These are phyloP conservation scores for Parauchenoglanis punctatus DNA, from an alignment of 2,797 vertebrate genomes.

Conservation along the genomic window DNA sequence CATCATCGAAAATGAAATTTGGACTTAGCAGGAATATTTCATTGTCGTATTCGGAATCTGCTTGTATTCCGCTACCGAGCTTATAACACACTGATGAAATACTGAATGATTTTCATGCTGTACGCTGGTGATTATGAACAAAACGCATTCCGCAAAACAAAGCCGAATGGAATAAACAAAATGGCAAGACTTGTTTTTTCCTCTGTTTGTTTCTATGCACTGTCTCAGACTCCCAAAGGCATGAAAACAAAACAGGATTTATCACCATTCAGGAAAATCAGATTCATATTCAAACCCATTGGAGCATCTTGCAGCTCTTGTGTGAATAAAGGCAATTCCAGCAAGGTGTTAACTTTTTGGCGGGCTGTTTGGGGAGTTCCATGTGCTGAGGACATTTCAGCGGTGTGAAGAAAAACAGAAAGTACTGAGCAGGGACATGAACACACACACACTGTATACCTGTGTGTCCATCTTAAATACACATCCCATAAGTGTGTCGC, in stretches of 20 bases:
- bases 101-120: not conserved
- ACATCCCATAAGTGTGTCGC: slow-evolving; percentile 16
- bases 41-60: not conserved
- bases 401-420: not conserved
- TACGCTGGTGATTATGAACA: not conserved
- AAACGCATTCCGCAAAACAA: not conserved
- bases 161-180: not conserved
- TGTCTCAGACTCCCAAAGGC: not conserved
- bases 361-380: not conserved
- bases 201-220: not conserved
- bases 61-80: not conserved
- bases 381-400: not conserved
- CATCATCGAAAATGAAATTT: not conserved
- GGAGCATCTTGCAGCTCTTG: not conserved
- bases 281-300: not conserved
- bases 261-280: not conserved
- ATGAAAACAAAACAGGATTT: not conserved
- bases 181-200: not conserved
- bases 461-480: slow-evolving; percentile 15
- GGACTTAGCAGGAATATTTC: not conserved
- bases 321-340: slow-evolving; percentile 4
- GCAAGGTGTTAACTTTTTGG: not conserved
- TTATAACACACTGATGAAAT: not conserved
- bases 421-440: not conserved
- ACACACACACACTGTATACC: not conserved